Evolutionary conservation across 2,113 vertebrate genomes (phyloP), one percentile per base, ranked within the genome.

Genomic region (Pagrus major): DNA sequence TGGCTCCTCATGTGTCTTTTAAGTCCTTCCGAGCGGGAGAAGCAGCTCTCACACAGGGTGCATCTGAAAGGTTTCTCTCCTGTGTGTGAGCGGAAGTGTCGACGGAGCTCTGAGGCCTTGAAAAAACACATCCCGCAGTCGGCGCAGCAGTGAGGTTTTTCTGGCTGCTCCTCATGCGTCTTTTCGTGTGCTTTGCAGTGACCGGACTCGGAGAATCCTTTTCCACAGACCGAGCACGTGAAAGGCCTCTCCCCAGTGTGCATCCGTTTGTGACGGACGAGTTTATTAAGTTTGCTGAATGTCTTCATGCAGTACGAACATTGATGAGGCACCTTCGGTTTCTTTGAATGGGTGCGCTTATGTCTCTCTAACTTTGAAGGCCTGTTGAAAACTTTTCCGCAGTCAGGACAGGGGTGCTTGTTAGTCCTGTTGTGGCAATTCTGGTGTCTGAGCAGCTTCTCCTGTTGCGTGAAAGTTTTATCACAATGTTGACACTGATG

Each of bases 231-330:
- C 0, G 84, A 85, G 83, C 92, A 93, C 59, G 86, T 89, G 15
- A 89, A 93, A 16, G 93, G 92, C 61, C 69, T 91, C 87, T 93
- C 93, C 10, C 93, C 93, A 0, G 93, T 93, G 81, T 93, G 93
- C 79, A 92, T 86, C 4, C 93, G 84, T 76, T 85, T 67, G 33
- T 93, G 93, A 20, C 93, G 90, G 9, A 89, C 69, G 1, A 92
- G 92, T 68, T 90, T 88, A 80, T 93, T 87, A 1, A 81, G 88
- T 55, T 93, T 93, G 0, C 49, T 86, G 67, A 93, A 93, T 0
- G 83, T 84, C 76, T 93, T 93, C 64, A 61, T 60, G 58, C 92
- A 93, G 78, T 78, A 92, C 1, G 89, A 78, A 31, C 91, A 93
- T 42, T 92, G 84, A 56, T 93, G 89, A 41, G 89, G 89, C 41